A percentile compares a stretch with the other conserved stretches of the same genome.
These are phyloP conservation scores for Ips typographus DNA, from an alignment of 1,140 invertebrate species.

Conservation along the genomic window DNA sequence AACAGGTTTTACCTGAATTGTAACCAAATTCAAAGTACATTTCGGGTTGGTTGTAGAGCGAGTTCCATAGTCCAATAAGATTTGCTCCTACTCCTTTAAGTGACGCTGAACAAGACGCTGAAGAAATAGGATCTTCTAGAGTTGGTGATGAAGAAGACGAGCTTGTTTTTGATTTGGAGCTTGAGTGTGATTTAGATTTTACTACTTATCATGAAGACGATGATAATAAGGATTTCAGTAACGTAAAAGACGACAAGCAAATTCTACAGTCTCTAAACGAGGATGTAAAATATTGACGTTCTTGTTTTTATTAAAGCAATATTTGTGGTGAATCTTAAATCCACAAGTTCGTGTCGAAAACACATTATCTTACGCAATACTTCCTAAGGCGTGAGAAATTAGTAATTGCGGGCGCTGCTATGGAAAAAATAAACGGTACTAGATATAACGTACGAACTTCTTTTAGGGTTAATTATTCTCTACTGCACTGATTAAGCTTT, in stretches of 20 bases:
- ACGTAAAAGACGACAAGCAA: background rate
- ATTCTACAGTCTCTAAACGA: background rate
- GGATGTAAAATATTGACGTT: background rate
- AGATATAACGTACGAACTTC: conserved; percentile 3
- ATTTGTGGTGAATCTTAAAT: background rate
- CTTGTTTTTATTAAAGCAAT: background rate
- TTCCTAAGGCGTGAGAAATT: conserved; percentile 5
- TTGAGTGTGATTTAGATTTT: conserved; percentile 20
- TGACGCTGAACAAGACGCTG: background rate
- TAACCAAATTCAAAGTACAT: background rate
- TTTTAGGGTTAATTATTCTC: background rate
- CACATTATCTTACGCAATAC: background rate
- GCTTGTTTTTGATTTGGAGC: conserved; percentile 16
- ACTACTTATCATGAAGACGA: conserved; percentile 13
- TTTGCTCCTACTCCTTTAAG: background rate
- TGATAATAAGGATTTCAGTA: conserved; percentile 41
- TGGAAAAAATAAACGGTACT: conserved; percentile 6
- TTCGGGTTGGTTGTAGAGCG: background rate
- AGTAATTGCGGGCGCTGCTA: background rate
- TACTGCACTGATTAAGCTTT: conserved; percentile 6
- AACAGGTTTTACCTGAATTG: background rate
- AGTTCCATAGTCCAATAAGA: background rate
- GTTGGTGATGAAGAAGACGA: conserved; percentile 13
- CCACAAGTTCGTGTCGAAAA: background rate
- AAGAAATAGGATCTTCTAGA: background rate